Evolutionary conservation across 1,140 invertebrate species (phyloP), one percentile per base, ranked within the genome.

Genomic region (Bombus huntii): DNA sequence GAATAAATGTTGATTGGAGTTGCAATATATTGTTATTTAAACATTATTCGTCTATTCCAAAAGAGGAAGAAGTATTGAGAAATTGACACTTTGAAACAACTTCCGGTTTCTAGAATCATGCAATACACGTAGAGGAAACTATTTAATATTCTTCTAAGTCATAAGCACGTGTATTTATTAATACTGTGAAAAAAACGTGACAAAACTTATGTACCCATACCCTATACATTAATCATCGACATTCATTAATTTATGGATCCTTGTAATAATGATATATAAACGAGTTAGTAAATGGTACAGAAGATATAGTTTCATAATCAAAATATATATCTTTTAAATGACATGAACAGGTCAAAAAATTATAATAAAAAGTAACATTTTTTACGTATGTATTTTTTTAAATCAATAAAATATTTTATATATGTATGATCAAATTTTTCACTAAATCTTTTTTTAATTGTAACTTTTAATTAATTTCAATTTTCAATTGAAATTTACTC

Each of bases 91-190:
- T 34, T 42, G 28, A 53, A 53, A 44, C 9, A 53, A 66, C n/a
- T 81, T 85, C 71, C 79, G 70, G 47, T 65, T 81, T 65, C 25
- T 18, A 53, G 65, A 18, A 31, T 44, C 25, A 76, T 70, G 76
- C 68, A 57, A 76, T 28, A 71, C 76, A 81, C 28, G 42, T 71
- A 74, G 39, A 62, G 72, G 66, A 87, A 84, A 47, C 76, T 87
- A 74, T 42, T 87, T 87, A 83, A 82, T 65, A 87, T 87, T 87
- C 87, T 9, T 37, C 37, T 72, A 47, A 76, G 31, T 65, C n/a
- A 31, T 84, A 80, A 87, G 82, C 42, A 70, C 42, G 31, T 84
- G 44, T 84, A 66, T 70, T 42, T 87, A 44, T 65, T 75, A 65
- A 42, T 81, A 37, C n/a, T 12, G n/a, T 8, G 18, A 9, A 53